phyloP scores from a whole-genome alignment of 2,113 vertebrate species.

The Campylomormyrus numenius region DNA sequence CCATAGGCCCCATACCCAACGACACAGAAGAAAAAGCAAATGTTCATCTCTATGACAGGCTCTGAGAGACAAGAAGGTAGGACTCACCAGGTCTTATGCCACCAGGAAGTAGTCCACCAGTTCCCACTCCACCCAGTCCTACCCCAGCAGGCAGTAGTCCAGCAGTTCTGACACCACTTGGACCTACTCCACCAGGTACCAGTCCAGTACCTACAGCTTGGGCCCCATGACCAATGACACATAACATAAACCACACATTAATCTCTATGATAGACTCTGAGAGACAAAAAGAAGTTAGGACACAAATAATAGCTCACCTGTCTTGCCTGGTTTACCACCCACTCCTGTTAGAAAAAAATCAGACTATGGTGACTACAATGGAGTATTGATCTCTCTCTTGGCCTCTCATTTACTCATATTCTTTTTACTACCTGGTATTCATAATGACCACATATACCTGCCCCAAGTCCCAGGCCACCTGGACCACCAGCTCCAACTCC shows the following conservation, averaged over 20 bases:
- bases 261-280: neutral
- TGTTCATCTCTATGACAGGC: neutral
- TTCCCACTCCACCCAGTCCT: neutral
- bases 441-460: neutral
- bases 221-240: neutral
- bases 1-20: neutral
- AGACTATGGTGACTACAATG: too few relatives aligned
- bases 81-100: neutral
- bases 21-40: neutral
- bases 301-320: neutral
- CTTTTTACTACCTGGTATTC: neutral
- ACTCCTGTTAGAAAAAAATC: neutral
- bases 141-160: too few relatives aligned
- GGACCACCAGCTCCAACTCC: slow-evolving; percentile 6
- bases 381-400: too few relatives aligned
- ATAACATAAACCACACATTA: neutral
- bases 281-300: neutral
- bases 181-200: neutral
- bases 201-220: neutral
- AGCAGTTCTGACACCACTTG: too few relatives aligned
- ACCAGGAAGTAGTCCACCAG: neutral
- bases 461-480: neutral
- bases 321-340: neutral
- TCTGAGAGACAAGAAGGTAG: neutral
- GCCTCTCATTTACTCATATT: too few relatives aligned